phyloP scores from a whole-genome alignment of 1,140 invertebrate species.

The Homarus americanus region DNA sequence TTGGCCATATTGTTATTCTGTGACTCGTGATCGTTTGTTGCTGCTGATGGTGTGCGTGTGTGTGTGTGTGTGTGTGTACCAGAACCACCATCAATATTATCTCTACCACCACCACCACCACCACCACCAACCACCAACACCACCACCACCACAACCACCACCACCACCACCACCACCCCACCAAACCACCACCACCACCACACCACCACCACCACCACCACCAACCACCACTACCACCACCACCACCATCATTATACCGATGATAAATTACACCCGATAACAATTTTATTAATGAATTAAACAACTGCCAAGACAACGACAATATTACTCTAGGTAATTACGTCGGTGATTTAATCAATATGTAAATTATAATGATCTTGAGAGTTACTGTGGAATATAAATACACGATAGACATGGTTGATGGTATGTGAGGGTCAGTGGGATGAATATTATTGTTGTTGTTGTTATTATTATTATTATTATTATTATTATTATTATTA shows the following conservation, averaged over 20 bases:
- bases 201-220: not conserved
- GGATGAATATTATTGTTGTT: too few species aligned
- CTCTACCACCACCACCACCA: not conserved
- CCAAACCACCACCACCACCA: not conserved
- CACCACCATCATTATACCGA: not conserved
- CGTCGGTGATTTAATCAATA: not conserved
- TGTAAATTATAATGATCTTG: not conserved
- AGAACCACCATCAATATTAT: not conserved
- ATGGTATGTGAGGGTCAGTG: too few species aligned
- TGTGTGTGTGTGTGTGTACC: conserved; percentile 14
- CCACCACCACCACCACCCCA: not conserved
- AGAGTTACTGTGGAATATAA: not conserved
- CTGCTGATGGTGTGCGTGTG: not conserved
- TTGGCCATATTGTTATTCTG: too few species aligned
- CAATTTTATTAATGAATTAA: not conserved
- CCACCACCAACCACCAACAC: not conserved
- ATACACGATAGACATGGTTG: not conserved
- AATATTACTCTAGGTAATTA: not conserved
- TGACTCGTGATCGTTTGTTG: too few species aligned
- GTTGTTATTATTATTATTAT: too few species aligned
- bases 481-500: too few species aligned
- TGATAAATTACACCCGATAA: not conserved
- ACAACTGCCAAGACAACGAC: not conserved
- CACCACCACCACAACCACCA: not conserved
- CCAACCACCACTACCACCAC: not conserved